Evolutionary conservation across 2,888 invertebrate genomes (phyloP).

Genomic region (Lasioglossum oenotherae): DNA sequence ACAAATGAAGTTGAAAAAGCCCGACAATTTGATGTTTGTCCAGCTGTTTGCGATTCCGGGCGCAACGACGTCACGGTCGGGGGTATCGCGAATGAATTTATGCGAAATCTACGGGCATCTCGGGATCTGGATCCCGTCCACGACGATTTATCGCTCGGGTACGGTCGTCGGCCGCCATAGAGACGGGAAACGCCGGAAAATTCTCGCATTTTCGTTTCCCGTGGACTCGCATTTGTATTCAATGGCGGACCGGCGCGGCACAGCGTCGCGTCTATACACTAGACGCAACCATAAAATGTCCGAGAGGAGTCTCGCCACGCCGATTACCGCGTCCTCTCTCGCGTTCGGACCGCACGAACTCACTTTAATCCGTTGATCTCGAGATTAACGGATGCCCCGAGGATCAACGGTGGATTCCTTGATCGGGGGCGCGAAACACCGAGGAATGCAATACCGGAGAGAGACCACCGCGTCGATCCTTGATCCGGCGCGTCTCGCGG

Average conservation of each 20-base stretch:
- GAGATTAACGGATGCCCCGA: constrained; percentile 65
- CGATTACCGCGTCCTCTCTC: constrained; percentile 33
- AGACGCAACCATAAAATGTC: constrained; percentile 21
- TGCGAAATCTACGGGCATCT: constrained; percentile 2
- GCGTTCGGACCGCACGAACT: constrained; percentile 48
- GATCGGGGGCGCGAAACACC: constrained; percentile 54
- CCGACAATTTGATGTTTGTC: background rate
- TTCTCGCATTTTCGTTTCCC: constrained; percentile 10
- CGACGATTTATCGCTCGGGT: background rate
- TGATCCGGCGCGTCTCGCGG: constrained; percentile 18
- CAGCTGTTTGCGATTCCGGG: background rate
- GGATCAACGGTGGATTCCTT: constrained; percentile 61
- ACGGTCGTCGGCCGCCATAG: background rate
- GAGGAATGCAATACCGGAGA: constrained; percentile 64
- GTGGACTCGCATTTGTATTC: constrained; percentile 32
- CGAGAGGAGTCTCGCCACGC: constrained; percentile 22
- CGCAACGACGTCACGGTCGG: background rate
- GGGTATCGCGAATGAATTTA: background rate
- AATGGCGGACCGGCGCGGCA: background rate
- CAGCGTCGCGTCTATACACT: constrained; percentile 2
- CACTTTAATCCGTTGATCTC: constrained; percentile 66
- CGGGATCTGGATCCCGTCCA: background rate
- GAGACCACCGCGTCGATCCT: constrained; percentile 55
- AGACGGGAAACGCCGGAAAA: background rate
- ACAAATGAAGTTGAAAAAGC: background rate